A percentile compares a stretch with the other conserved stretches of the same genome.
These are phyloP conservation scores for Odontophorus gujanensis DNA, from an alignment of 2,113 vertebrate species.

Conservation along the genomic window DNA sequence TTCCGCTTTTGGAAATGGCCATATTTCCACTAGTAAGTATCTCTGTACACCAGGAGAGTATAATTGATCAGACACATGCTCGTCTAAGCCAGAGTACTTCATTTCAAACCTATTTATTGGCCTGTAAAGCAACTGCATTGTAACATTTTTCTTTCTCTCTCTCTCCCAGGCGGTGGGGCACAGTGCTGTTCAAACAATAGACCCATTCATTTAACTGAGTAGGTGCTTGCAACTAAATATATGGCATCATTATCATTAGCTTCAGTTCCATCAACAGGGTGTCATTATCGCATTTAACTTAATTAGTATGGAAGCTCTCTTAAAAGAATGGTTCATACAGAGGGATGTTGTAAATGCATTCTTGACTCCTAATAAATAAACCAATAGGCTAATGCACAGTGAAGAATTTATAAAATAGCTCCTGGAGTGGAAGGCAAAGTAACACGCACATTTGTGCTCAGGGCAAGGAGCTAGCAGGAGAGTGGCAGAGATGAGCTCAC, in stretches of 20 bases:
- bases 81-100: background rate
- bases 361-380: slow-evolving; percentile 64
- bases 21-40: slow-evolving; percentile 22
- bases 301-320: slow-evolving; percentile 65
- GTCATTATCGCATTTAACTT: slow-evolving; percentile 72
- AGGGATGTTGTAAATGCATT: slow-evolving; percentile 40
- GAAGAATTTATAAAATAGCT: slow-evolving; percentile 30
- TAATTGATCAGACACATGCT: slow-evolving; percentile 35
- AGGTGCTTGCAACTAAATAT: slow-evolving; percentile 59
- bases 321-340: slow-evolving; percentile 50
- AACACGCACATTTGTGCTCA: background rate
- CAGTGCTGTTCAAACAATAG: slow-evolving; percentile 28
- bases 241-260: slow-evolving; percentile 62
- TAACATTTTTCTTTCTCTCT: slow-evolving; percentile 9
- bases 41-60: background rate
- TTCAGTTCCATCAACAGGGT: slow-evolving; percentile 60
- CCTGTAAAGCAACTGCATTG: slow-evolving; percentile 16
- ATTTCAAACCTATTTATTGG: slow-evolving; percentile 57
- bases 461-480: slow-evolving; percentile 17
- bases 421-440: background rate
- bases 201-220: slow-evolving; percentile 50
- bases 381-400: slow-evolving; percentile 44
- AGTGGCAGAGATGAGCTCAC: background rate
- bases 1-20: slow-evolving; percentile 23
- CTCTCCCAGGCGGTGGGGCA: slow-evolving; percentile 7